These are phyloP conservation scores for Isoperla grammatica DNA, from an alignment of 2,888 invertebrate species.

Conservation along the genomic window DNA sequence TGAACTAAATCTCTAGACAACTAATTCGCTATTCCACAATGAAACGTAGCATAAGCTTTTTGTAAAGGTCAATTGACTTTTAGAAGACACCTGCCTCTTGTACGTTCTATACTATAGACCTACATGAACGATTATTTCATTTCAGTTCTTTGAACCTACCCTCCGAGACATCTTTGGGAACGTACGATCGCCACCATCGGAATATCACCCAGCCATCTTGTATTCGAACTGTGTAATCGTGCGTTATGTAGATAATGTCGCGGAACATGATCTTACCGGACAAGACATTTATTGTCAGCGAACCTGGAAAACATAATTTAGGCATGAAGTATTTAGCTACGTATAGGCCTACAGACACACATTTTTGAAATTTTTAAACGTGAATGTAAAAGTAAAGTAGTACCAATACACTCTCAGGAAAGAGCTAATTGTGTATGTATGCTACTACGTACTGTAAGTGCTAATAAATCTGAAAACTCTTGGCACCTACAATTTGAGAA, in stretches of 20 bases:
- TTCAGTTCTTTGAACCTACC: constrained; percentile 49
- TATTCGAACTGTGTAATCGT: constrained; percentile 86
- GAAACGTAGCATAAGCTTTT: no score
- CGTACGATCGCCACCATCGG: constrained; percentile 95
- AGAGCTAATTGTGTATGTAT: no score
- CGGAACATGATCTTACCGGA: constrained; percentile 98
- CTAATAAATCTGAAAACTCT: no score
- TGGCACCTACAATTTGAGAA: no score
- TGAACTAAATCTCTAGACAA: not conserved
- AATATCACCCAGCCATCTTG: constrained; percentile 98
- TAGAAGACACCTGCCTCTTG: no score
- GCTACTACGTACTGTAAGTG: no score
- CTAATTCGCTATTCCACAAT: not conserved
- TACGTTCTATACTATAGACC: not conserved
- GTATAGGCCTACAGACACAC: constrained; percentile 21
- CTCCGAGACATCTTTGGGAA: constrained; percentile 92
- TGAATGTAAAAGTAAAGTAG: no score
- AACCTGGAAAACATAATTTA: constrained; percentile 57
- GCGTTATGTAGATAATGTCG: constrained; percentile 88
- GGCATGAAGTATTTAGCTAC: not conserved
- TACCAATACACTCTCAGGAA: no score
- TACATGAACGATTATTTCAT: not conserved
- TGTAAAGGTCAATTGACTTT: not conserved
- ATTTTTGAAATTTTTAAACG: not conserved
- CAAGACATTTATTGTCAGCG: constrained; percentile 89